Percentiles rank a stretch among this genome's conserved stretches.
Conservation (phyloP, 2,888 invertebrate genomes). For the Ophion slaviceki region DNA sequence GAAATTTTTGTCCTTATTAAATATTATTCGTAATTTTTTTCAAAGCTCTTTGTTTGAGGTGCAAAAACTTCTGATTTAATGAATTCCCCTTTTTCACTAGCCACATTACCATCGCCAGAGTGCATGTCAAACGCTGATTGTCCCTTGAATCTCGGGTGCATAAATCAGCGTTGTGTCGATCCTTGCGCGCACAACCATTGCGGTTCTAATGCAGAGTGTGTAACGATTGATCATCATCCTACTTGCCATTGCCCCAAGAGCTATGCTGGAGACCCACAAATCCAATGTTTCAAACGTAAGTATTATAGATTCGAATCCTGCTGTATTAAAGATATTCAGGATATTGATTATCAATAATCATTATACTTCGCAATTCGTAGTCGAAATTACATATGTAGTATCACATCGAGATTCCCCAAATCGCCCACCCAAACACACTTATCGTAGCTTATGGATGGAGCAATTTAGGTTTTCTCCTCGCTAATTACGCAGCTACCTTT, state of each 20-base stretch:
- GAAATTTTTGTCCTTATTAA: too few relatives aligned
- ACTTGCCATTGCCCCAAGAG: conserved; percentile 93
- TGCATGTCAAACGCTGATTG: conserved; percentile 92
- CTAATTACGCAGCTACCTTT: too few relatives aligned
- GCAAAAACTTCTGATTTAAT: conserved; percentile 11
- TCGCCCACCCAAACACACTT: too few relatives aligned
- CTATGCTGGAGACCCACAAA: conserved; percentile 94
- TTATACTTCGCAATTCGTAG: too few relatives aligned
- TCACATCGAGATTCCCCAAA: too few relatives aligned
- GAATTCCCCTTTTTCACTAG: conserved; percentile 69
- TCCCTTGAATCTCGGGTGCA: conserved; percentile 90
- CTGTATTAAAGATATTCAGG: neutral
- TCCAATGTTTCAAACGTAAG: conserved; percentile 94
- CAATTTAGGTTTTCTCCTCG: too few relatives aligned
- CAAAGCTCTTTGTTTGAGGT: too few relatives aligned
- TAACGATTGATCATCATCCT: conserved; percentile 91
- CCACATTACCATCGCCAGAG: conserved; percentile 85
- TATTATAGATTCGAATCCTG: conserved; percentile 60
- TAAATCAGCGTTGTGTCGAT: conserved; percentile 91
- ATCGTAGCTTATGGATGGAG: too few relatives aligned
- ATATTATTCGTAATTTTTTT: too few relatives aligned
- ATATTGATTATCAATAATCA: too few relatives aligned
- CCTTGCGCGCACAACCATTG: conserved; percentile 93
- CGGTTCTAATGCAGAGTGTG: conserved; percentile 92
- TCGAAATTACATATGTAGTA: too few relatives aligned